A percentile compares a stretch with the other conserved stretches of the same genome.
phyloP scores from a whole-genome alignment of 2,113 vertebrate genomes.

The Monarcha castaneiventris region DNA sequence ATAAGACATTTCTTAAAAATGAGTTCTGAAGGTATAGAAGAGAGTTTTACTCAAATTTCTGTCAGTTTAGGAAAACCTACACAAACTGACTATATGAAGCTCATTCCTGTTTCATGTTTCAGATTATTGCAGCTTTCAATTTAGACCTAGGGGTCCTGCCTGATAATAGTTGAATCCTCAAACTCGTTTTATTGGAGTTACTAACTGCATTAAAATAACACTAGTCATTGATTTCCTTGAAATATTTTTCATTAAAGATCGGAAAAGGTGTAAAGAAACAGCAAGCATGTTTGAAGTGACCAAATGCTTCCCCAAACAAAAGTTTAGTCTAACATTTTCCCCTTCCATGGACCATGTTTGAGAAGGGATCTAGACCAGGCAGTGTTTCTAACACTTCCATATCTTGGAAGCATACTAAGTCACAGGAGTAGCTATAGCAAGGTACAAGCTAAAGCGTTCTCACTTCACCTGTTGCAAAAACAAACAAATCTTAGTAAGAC shows the following conservation, averaged over 20 bases:
- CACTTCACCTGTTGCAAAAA: not conserved
- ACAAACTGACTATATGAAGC: not conserved
- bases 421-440: not conserved
- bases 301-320: not conserved
- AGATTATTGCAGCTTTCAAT: not conserved
- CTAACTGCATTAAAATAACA: not conserved
- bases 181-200: not conserved
- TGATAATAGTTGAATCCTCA: not conserved
- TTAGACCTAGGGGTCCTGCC: not conserved
- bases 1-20: not conserved
- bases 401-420: not conserved
- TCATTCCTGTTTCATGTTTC: not conserved
- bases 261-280: not conserved
- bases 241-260: not conserved
- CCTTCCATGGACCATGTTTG: not conserved
- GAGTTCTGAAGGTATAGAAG: not conserved
- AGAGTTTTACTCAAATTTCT: not conserved
- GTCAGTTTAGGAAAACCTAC: not conserved
- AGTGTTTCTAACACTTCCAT: not conserved
- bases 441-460: not conserved
- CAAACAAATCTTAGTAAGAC: not conserved
- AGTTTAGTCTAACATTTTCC: not conserved
- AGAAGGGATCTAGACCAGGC: not conserved
- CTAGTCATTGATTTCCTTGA: not conserved
- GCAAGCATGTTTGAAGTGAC: rapidly evolving